Conservation (phyloP, 2,888 invertebrate species). For the Leptinotarsa rubiginosa region DNA sequence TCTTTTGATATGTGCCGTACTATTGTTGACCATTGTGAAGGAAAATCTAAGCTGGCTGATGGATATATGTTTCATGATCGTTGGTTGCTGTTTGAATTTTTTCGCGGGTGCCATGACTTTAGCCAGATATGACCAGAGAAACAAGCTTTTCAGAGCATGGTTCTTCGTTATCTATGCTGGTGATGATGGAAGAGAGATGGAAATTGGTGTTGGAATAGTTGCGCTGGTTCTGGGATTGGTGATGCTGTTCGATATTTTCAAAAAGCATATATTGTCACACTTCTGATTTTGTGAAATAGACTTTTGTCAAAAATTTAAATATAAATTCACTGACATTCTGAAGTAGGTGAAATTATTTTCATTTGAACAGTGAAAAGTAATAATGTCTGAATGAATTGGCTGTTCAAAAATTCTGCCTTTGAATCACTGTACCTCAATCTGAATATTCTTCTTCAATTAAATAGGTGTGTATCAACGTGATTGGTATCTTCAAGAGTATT, state of each 20-base stretch:
- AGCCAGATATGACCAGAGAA: not conserved
- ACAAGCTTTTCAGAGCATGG: not conserved
- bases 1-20: conserved; percentile 26
- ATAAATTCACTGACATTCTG: not conserved
- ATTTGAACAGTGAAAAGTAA: not conserved
- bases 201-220: conserved; percentile 5
- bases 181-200: not conserved
- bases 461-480: too few relatives aligned
- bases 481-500: too few relatives aligned
- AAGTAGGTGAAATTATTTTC: not conserved
- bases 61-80: conserved; percentile 9
- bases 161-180: not conserved
- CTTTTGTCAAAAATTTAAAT: not conserved
- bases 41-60: not conserved
- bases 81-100: conserved; percentile 13
- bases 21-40: conserved; percentile 13
- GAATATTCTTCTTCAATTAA: too few relatives aligned
- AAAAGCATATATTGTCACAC: not conserved
- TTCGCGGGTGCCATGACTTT: conserved; percentile 5
- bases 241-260: conserved; percentile 2
- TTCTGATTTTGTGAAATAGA: not conserved
- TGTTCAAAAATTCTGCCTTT: too few relatives aligned
- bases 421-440: too few relatives aligned
- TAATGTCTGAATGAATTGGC: too few relatives aligned
- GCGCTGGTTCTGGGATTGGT: not conserved